Percentiles rank a stretch among this genome's conserved stretches.
Evolutionary conservation across 2,888 invertebrate species (phyloP).

Genomic region (Gastrophysa polygoni): DNA sequence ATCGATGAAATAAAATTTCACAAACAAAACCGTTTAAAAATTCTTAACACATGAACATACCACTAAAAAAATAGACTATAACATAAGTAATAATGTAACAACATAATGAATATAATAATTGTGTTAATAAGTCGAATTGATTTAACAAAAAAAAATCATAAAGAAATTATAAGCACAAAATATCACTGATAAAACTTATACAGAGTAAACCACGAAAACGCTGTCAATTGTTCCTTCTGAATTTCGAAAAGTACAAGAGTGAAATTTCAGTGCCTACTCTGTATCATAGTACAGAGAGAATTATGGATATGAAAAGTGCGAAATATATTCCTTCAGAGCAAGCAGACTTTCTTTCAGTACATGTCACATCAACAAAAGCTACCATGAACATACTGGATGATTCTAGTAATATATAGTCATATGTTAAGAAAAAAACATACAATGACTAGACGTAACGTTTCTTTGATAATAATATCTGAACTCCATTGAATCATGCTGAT

Average conservation of each 20-base stretch:
- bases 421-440: not conserved
- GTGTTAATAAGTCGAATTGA: conserved; percentile 38
- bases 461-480: not conserved
- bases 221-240: conserved; percentile 1
- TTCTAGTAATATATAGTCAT: not conserved
- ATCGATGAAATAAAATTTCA: conserved; percentile 45
- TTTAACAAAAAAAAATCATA: conserved; percentile 41
- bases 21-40: conserved; percentile 48
- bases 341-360: conserved; percentile 25
- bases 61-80: conserved; percentile 50
- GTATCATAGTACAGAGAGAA: conserved; percentile 28
- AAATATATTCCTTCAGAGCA: conserved; percentile 24
- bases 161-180: conserved; percentile 39
- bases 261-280: conserved; percentile 24
- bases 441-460: not conserved
- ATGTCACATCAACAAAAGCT: conserved; percentile 18
- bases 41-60: conserved; percentile 41
- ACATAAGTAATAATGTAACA: conserved; percentile 45
- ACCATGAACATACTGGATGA: conserved; percentile 11
- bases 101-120: conserved; percentile 37
- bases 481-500: not conserved
- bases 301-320: conserved; percentile 25
- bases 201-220: conserved; percentile 31
- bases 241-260: conserved; percentile 10
- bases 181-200: conserved; percentile 38